Evolutionary conservation across 2,113 vertebrate species (phyloP).

Genomic region (Archocentrus centrarchus): DNA sequence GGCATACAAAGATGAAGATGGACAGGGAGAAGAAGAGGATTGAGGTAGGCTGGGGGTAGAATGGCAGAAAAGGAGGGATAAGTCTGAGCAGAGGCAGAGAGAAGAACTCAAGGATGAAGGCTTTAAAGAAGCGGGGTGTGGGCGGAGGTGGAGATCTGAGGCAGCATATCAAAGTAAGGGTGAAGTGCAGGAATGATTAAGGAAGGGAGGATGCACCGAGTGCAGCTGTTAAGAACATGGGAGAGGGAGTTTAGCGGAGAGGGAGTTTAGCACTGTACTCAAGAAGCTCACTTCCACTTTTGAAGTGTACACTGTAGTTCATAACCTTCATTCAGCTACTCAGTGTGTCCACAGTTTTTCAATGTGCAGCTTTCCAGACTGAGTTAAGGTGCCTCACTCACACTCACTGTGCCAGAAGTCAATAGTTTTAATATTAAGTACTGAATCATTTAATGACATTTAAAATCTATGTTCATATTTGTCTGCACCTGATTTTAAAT

Average conservation of each 20-base stretch:
- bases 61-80: constrained; percentile 8
- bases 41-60: constrained; percentile 13
- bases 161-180: constrained; percentile 55
- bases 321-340: constrained; percentile 21
- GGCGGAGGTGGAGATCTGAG: constrained; percentile 62
- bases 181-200: constrained; percentile 65
- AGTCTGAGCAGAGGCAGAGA: constrained; percentile 21
- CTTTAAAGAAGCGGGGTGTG: constrained; percentile 52
- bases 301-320: constrained; percentile 3
- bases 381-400: not conserved
- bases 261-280: constrained; percentile 6
- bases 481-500: not conserved
- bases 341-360: not conserved
- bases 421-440: not conserved
- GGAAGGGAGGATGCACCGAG: constrained; percentile 55
- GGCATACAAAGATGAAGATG: constrained; percentile 41
- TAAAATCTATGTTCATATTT: not conserved
- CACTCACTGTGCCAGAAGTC: not conserved
- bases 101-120: constrained; percentile 36
- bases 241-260: not conserved
- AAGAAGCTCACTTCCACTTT: not conserved
- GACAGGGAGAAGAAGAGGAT: constrained; percentile 24
- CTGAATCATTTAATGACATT: not conserved
- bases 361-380: not conserved
- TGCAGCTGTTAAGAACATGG: constrained; percentile 39